phyloP scores from a whole-genome alignment of 2,113 vertebrate species.

The Catharus fuscescens region DNA sequence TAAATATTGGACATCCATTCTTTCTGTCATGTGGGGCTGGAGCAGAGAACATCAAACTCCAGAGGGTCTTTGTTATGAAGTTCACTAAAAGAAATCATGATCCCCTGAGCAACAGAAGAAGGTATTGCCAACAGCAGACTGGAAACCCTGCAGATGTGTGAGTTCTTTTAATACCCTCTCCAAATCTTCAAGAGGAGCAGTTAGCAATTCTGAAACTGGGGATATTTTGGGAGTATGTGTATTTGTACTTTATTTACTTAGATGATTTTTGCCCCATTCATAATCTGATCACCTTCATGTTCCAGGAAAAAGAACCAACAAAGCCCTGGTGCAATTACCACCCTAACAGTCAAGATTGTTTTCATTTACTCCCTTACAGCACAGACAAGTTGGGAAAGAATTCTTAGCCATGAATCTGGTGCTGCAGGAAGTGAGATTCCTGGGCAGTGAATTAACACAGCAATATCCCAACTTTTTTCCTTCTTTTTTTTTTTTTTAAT shows the following conservation, averaged over 20 bases:
- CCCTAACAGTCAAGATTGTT: neutral
- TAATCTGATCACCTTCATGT: neutral
- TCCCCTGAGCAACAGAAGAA: neutral
- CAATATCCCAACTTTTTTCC: neutral
- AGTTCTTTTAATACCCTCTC: neutral
- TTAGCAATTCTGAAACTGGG: neutral
- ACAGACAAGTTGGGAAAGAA: neutral
- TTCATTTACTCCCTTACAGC: constrained; percentile 28
- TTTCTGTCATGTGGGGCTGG: neutral
- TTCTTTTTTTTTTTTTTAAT: neutral
- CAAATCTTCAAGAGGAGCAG: neutral
- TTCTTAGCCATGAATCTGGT: neutral
- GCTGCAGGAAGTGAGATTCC: constrained; percentile 5
- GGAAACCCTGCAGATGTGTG: neutral
- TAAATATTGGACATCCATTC: neutral
- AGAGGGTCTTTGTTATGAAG: neutral
- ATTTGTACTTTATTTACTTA: neutral
- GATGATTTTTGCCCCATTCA: neutral
- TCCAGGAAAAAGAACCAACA: neutral
- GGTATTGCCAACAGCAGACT: neutral
- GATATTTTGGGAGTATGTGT: neutral
- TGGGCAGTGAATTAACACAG: neutral
- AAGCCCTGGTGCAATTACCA: neutral
- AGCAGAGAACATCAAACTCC: neutral
- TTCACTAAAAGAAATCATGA: neutral